These are phyloP conservation scores for Pogoniulus pusillus DNA, from an alignment of 2,797 vertebrate genomes.

Conservation along the genomic window DNA sequence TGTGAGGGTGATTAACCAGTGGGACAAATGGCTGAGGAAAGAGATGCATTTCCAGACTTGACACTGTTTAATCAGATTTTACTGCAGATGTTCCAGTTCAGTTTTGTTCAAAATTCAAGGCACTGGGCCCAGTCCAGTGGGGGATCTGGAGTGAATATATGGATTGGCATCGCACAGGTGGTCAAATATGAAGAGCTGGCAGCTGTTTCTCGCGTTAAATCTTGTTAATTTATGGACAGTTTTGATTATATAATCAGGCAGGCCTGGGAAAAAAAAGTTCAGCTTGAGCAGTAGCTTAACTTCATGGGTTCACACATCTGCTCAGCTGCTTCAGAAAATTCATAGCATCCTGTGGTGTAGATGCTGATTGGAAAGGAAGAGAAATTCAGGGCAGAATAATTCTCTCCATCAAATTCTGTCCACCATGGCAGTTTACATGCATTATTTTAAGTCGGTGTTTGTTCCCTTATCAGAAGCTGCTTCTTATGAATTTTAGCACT, in stretches of 20 bases:
- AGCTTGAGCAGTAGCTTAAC: neutral
- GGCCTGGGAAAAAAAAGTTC: neutral
- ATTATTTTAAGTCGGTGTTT: neutral
- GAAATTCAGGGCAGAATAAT: neutral
- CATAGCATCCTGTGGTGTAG: neutral
- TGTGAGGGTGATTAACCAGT: neutral
- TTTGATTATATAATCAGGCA: neutral
- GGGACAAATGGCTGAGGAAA: neutral
- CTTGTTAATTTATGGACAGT: neutral
- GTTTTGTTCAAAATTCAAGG: neutral
- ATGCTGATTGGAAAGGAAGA: neutral
- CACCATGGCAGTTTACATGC: neutral
- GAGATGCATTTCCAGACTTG: neutral
- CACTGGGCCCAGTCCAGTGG: neutral
- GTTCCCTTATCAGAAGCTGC: neutral
- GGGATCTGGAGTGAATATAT: neutral
- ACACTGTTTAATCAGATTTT: neutral
- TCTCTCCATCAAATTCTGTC: neutral
- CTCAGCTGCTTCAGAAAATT: neutral
- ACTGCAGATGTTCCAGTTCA: neutral
- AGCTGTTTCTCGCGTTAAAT: neutral
- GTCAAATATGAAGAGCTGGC: neutral
- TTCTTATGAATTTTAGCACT: neutral
- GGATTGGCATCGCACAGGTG: neutral
- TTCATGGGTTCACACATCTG: neutral